phyloP scores from a whole-genome alignment of 1,140 invertebrate genomes.

The Steinernema khuongi region DNA sequence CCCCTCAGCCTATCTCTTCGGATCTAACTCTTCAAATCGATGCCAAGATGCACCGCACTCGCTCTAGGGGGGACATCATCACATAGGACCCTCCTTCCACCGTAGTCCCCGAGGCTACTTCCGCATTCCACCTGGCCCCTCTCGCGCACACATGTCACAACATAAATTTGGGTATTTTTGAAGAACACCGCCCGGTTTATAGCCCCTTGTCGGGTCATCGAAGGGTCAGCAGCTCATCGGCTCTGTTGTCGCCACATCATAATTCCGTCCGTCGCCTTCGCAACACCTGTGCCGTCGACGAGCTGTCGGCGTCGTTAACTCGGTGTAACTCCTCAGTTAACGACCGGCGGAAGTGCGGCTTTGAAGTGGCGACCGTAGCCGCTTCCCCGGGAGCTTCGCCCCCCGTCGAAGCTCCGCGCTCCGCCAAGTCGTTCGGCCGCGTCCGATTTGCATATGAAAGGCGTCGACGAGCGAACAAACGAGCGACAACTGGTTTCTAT shows the following conservation, averaged over 20 bases:
- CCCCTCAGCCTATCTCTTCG: no score
- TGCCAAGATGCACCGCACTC: no score
- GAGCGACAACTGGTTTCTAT: conserved; percentile 8
- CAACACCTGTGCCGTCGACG: conserved; percentile 14
- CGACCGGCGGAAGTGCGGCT: conserved; percentile 5
- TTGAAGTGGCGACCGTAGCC: conserved; percentile 11
- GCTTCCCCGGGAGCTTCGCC: not conserved
- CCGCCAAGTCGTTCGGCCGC: not conserved
- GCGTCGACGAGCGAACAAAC: conserved; percentile 11
- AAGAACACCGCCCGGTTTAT: not conserved
- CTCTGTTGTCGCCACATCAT: conserved; percentile 12
- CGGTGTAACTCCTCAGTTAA: conserved; percentile 7
- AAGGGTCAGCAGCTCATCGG: not conserved
- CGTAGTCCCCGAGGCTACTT: no score
- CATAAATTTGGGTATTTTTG: conserved; percentile 2
- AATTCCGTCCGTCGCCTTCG: conserved; percentile 5
- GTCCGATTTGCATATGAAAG: conserved; percentile 13
- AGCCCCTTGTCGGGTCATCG: not conserved
- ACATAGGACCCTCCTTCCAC: no score
- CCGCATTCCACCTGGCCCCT: no score
- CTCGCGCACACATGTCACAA: not conserved
- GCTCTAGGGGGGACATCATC: no score
- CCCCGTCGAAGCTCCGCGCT: not conserved
- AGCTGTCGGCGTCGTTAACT: conserved; percentile 12
- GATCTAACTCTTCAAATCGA: no score